Percentiles rank a stretch among this genome's conserved stretches.
phyloP scores from a whole-genome alignment of 2,797 vertebrate species.

The Sus cebifrons region DNA sequence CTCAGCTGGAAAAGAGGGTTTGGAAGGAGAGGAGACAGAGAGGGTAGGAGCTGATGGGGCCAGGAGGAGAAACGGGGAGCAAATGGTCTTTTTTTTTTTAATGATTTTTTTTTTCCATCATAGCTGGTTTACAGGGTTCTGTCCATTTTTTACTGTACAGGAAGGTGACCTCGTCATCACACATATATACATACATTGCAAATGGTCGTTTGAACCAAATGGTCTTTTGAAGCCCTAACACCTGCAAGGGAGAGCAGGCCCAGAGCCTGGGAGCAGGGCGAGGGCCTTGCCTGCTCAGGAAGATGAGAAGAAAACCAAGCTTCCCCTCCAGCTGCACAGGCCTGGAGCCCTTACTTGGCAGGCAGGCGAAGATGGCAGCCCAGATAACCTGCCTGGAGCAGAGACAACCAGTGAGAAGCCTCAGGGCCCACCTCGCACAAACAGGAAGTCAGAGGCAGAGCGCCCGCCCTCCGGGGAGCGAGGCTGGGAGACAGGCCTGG shows the following conservation, averaged over 20 bases:
- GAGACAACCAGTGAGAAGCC: conserved; percentile 81
- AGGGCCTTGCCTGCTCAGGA: neutral
- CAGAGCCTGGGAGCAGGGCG: neutral
- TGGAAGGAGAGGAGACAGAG: neutral
- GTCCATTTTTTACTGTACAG: no score
- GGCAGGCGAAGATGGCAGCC: conserved; percentile 73
- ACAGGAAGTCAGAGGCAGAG: conserved; percentile 84
- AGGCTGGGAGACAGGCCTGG: neutral
- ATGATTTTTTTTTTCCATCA: no score
- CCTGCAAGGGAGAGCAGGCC: neutral
- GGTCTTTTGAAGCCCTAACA: neutral
- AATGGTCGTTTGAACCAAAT: neutral
- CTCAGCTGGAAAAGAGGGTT: neutral
- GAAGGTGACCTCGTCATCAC: no score
- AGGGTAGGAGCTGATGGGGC: neutral
- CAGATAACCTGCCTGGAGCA: conserved; percentile 83
- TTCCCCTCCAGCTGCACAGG: conserved; percentile 56
- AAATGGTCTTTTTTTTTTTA: neutral
- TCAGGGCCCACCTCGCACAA: conserved; percentile 81
- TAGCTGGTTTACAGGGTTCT: no score
- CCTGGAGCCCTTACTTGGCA: conserved; percentile 26
- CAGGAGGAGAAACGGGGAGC: neutral
- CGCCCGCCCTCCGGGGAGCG: conserved; percentile 62
- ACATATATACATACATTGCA: no score
- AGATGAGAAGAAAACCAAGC: conserved; percentile 41